Conservation (phyloP, 92 coral and sea anemone genomes). For the Porites evermanni region DNA sequence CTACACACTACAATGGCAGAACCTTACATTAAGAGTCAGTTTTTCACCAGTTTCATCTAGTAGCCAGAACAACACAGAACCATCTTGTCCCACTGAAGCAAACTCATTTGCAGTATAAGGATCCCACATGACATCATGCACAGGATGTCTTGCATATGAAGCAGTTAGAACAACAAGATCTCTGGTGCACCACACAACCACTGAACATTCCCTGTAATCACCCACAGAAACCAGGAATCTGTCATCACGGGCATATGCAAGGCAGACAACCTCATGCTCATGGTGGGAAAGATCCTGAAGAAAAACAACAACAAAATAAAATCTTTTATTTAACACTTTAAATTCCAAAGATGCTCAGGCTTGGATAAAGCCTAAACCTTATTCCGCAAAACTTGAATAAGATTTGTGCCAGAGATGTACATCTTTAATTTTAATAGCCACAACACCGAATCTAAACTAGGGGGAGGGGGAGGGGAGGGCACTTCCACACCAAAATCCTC, state of each 20-base stretch:
- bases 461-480: no score
- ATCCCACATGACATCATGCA: conserved; percentile 92
- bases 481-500: no score
- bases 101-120: conserved; percentile 97
- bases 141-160: conserved; percentile 86
- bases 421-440: no score
- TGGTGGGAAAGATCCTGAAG: conserved; percentile 87
- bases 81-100: conserved; percentile 90
- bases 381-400: no score
- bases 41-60: conserved; percentile 93
- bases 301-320: neutral
- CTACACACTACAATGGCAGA: neutral
- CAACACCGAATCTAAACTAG: no score
- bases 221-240: conserved; percentile 96
- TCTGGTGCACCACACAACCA: conserved; percentile 91
- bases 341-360: neutral
- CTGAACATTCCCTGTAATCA: conserved; percentile 95
- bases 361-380: no score
- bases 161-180: conserved; percentile 84
- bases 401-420: no score
- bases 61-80: conserved; percentile 92
- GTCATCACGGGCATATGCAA: conserved; percentile 95
- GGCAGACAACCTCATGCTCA: conserved; percentile 83
- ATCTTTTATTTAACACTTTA: neutral
- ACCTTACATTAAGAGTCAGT: conserved; percentile 81